A percentile compares a stretch with the other conserved stretches of the same genome.
Evolutionary conservation across 2,797 vertebrate genomes (phyloP).

Genomic region (Acanthurus leucopareius): DNA sequence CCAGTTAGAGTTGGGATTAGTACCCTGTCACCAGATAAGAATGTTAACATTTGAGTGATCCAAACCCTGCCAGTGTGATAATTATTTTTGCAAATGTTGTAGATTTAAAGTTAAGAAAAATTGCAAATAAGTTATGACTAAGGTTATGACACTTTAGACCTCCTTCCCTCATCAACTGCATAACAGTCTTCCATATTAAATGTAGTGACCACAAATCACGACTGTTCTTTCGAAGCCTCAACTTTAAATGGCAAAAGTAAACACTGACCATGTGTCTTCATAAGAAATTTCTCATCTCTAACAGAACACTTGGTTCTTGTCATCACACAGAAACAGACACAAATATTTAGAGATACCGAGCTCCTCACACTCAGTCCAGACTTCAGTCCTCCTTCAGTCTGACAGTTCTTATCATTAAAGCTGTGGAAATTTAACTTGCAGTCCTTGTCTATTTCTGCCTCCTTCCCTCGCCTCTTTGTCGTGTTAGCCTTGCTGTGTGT

Average conservation of each 20-base stretch:
- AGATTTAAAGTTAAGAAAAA: not conserved
- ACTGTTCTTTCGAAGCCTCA: no score
- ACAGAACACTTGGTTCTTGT: not conserved
- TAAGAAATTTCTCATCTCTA: not conserved
- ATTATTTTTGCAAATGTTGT: not conserved
- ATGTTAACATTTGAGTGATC: no score
- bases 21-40: not conserved
- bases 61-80: no score
- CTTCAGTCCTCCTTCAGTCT: conserved; percentile 31
- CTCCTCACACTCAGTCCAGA: conserved; percentile 37
- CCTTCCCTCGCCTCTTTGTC: conserved; percentile 29
- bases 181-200: no score
- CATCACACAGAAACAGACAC: conserved; percentile 14
- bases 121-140: not conserved
- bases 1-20: not conserved
- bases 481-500: conserved; percentile 33
- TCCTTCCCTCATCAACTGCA: not conserved
- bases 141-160: not conserved
- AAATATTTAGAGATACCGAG: conserved; percentile 25
- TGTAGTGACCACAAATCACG: no score
- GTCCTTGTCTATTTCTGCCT: conserved; percentile 62
- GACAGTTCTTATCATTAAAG: conserved; percentile 59
- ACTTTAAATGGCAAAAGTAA: no score
- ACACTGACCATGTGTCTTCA: not conserved
- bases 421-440: conserved; percentile 43